These are phyloP conservation scores for Petromus typicus DNA, from an alignment of 2,113 vertebrate species.

Conservation along the genomic window DNA sequence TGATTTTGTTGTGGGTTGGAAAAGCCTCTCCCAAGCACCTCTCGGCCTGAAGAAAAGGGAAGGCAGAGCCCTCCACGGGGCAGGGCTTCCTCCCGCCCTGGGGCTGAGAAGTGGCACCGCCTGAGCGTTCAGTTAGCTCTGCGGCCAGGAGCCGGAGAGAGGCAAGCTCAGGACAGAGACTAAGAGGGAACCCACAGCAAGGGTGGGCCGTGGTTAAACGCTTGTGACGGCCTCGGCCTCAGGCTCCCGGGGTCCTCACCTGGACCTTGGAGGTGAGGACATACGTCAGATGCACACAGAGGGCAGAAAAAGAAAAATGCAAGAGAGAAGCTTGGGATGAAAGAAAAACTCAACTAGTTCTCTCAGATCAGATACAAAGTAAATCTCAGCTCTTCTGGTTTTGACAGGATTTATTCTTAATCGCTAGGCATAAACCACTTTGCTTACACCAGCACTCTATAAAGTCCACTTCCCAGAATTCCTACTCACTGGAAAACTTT, in stretches of 20 bases:
- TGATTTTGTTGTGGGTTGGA: neutral
- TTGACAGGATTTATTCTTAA: neutral
- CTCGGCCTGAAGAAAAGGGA: neutral
- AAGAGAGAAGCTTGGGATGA: neutral
- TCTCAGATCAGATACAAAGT: neutral
- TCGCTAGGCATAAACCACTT: neutral
- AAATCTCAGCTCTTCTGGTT: neutral
- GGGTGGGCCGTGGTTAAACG: neutral
- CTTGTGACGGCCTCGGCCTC: neutral
- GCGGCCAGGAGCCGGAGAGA: too few relatives aligned
- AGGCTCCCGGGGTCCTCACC: too few relatives aligned
- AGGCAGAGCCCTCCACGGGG: neutral
- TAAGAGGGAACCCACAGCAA: neutral
- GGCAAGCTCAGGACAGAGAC: neutral
- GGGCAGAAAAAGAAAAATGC: neutral
- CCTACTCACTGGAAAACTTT: neutral
- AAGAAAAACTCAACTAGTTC: neutral
- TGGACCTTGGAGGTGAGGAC: neutral
- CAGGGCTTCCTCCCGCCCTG: too few relatives aligned
- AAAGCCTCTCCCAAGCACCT: neutral
- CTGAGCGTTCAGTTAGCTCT: neutral
- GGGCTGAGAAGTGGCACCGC: neutral
- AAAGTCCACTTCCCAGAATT: conserved; percentile 4
- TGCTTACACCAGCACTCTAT: neutral
- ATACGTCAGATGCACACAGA: neutral